Base-by-base conservation (phyloP, 2,797 vertebrate genomes). In the Epinephelus awoara region DNA sequence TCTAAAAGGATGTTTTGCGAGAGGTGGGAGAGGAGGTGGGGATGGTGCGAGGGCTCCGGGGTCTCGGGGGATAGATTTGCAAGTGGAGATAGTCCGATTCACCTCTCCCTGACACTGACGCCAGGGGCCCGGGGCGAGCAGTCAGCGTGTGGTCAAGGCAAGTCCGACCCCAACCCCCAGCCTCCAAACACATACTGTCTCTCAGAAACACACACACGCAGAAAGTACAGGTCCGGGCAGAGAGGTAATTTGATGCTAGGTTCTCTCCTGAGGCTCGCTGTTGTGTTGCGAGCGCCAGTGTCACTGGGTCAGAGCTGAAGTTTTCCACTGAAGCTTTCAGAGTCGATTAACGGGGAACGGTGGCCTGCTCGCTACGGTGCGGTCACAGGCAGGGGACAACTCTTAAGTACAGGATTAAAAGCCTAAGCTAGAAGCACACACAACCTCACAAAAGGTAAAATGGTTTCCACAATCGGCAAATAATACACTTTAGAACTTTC, bases 71-170 rank as follows among this genome's bases (percentile, higher is more conserved):
- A 92, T 84, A 72, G 92, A 92, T 93, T 92, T 93, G 92, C 79
- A 66, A 95, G 92, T 91, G 85, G 88, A 91, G 90, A 95, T 90
- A 82, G 88, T 91, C 87, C 25, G 87, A 89, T 93, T 96, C 94
- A 95, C 95, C 95, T 96, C 92, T 87, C 80, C 25, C 80, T 95
- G 95, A 96, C 95, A 93, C 93, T 72, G 85, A 85, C 87, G 75
- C 90, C 68, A 27, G 82, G 89, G 90, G 83, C 86, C 72, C 56
- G 21, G 86, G 85, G 89, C 62, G 72, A 85, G 83, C 87, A 85
- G 91, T 94, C 92, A 93, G 85, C 54, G 82, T 11, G 82, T 93
- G 93, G 94, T 93, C 94, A 94, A 89, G 83, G 77, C 82, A 62
- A 88, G 86, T 49, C 65, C 57, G 65, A 88, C 88, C 85, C 82